Conservation (phyloP, 2,888 invertebrate species). For the Rhaphigaster nebulosa region DNA sequence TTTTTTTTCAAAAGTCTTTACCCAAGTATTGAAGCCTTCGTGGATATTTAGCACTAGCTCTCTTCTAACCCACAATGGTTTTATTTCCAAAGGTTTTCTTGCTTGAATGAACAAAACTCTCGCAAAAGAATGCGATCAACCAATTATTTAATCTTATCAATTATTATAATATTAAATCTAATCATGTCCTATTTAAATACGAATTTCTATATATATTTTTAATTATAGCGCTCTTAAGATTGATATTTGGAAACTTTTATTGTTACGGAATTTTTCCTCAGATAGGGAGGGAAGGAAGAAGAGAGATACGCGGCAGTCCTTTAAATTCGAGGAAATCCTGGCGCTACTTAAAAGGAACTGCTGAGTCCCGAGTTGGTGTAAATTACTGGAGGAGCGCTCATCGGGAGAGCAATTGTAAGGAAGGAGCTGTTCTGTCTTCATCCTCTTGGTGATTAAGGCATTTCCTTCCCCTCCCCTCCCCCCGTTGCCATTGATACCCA, state of each 20-base stretch:
- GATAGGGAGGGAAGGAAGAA: not conserved
- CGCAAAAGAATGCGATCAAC: too few relatives aligned
- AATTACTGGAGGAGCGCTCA: not conserved
- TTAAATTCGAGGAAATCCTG: not conserved
- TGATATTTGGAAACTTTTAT: not conserved
- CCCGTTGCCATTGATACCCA: not conserved
- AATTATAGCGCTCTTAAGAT: too few relatives aligned
- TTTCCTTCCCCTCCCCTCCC: not conserved
- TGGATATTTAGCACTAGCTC: too few relatives aligned
- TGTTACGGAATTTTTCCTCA: not conserved
- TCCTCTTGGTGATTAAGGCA: not conserved
- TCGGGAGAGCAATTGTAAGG: not conserved
- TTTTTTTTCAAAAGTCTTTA: too few relatives aligned
- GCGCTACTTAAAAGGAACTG: not conserved
- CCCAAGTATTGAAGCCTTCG: too few relatives aligned
- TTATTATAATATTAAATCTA: too few relatives aligned
- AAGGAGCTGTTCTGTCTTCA: not conserved
- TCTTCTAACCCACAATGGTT: too few relatives aligned
- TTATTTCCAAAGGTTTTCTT: too few relatives aligned
- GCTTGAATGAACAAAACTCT: too few relatives aligned
- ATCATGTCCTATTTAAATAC: too few relatives aligned
- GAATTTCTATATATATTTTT: too few relatives aligned
- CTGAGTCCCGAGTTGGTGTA: not conserved
- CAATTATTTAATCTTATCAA: too few relatives aligned
- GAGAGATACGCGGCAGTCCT: not conserved